These are phyloP conservation scores for Lasioglossum zephyrum DNA, from an alignment of 2,888 invertebrate species.

Conservation along the genomic window DNA sequence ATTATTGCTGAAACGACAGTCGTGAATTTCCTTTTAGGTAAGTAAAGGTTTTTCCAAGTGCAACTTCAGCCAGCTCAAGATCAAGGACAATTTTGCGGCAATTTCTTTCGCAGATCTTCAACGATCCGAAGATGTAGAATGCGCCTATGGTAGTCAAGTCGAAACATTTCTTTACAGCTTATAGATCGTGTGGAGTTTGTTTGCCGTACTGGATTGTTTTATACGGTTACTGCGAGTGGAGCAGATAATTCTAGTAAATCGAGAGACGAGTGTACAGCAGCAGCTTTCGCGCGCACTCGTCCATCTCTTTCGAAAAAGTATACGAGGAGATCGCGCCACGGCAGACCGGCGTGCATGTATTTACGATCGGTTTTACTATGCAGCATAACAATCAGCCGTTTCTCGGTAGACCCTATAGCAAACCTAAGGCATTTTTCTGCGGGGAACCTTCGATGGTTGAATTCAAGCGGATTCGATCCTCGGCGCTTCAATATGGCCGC, in stretches of 20 bases:
- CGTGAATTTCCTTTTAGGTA: too few species aligned
- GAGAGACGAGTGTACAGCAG: not conserved
- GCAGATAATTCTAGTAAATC: not conserved
- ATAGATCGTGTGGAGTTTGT: too few species aligned
- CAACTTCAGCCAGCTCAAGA: too few species aligned
- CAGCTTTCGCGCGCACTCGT: conserved; percentile 11
- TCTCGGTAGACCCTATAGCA: not conserved
- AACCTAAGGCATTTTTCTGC: not conserved
- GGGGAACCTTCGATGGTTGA: conserved; percentile 10
- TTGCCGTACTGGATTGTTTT: too few species aligned
- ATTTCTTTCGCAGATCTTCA: too few species aligned
- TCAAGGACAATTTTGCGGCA: too few species aligned
- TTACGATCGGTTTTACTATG: conserved; percentile 36
- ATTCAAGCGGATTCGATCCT: conserved; percentile 4
- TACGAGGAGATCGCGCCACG: conserved; percentile 1
- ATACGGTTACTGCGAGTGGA: not conserved
- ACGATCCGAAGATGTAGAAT: too few species aligned
- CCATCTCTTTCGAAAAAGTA: not conserved
- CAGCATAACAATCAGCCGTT: conserved; percentile 30
- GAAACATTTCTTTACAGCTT: too few species aligned
- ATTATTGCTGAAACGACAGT: too few species aligned
- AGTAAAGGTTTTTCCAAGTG: too few species aligned
- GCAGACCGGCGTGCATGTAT: conserved; percentile 14
- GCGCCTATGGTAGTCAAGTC: too few species aligned
- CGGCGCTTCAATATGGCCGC: conserved; percentile 35